Evolutionary conservation across 2,888 invertebrate genomes (phyloP), one percentile per base, ranked within the genome.

Genomic region (Zelleria hepariella): DNA sequence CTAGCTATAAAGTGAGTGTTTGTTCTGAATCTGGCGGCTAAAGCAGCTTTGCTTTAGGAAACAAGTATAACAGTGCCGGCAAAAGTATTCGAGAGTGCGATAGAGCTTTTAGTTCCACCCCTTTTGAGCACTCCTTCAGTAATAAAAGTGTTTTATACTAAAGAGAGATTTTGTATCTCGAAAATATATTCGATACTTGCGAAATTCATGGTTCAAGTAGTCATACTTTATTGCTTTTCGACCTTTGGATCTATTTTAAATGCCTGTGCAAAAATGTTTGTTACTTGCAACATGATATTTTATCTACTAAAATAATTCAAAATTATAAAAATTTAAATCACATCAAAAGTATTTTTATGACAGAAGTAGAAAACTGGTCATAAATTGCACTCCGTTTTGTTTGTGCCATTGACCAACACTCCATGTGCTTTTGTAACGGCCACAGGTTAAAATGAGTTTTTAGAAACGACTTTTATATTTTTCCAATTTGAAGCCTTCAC

Each of bases 21-120:
- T 71, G 71, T 66, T 64, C 66, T 72, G 71, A 77, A 72, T 71
- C 69, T 67, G 62, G 64, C 62, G 67, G 67, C 66, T 69, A 68
- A 66, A n/a, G 23, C 5, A 51, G 67, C 67, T 15, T 5, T 15
- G 49, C 51, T 58, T 27, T 32, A 51, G 21, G 62, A 58, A 58
- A 59, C 58, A 49, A 21, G 48, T 72, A 73, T 73, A 72, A 74
- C 73, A 72, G 69, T 69, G 72, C 71, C 61, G 69, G 23, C n/a
- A 69, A 57, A 69, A 75, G 78, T 71, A 68, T 74, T 78, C 74
- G 71, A 75, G 74, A 73, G 67, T 66, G 67, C 74, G 74, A 78
- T 77, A 77, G 74, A 71, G 69, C 72, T 75, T 78, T 80, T 79
- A 78, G 78, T 75, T 74, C 72, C 27, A 23, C 51, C 8, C 8